Conservation (phyloP, 2,113 vertebrate genomes). For the Paracanthobrama guichenoti region DNA sequence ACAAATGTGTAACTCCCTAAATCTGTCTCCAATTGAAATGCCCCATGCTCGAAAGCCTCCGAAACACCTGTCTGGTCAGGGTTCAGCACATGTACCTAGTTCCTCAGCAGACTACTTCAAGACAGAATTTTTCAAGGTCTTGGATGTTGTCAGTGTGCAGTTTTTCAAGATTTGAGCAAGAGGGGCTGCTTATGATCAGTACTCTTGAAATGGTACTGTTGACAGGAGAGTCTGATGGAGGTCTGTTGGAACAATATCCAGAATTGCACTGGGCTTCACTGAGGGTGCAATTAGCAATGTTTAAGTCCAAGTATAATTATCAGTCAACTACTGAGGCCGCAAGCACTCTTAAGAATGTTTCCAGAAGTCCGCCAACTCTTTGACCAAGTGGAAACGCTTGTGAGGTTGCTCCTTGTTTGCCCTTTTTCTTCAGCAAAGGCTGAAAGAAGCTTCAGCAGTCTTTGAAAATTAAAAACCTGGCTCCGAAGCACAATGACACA, state of each 20-base stretch:
- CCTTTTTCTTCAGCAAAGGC: not conserved
- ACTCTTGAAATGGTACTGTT: not conserved
- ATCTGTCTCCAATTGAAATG: not conserved
- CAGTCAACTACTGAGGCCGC: slow-evolving; percentile 16
- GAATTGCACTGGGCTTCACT: not conserved
- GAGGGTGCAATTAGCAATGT: slow-evolving; percentile 14
- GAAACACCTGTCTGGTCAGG: not conserved
- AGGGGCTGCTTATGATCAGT: not conserved
- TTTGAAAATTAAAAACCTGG: not conserved
- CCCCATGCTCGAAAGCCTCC: not conserved
- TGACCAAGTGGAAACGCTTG: slow-evolving; percentile 12
- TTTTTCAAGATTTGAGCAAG: not conserved
- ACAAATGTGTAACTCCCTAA: slow-evolving; percentile 11
- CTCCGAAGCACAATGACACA: not conserved
- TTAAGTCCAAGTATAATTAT: not conserved
- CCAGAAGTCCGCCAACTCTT: slow-evolving; percentile 9
- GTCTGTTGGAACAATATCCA: not conserved
- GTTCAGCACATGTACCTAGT: not conserved
- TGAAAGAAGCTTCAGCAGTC: not conserved
- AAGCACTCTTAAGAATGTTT: slow-evolving; percentile 6
- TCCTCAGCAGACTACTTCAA: not conserved
- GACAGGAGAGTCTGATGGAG: not conserved
- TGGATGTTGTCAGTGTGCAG: not conserved
- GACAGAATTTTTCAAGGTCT: not conserved
- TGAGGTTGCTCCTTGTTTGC: not conserved